Base-by-base conservation (phyloP, 2,113 vertebrate genomes). In the Genyomyrus donnyi region DNA sequence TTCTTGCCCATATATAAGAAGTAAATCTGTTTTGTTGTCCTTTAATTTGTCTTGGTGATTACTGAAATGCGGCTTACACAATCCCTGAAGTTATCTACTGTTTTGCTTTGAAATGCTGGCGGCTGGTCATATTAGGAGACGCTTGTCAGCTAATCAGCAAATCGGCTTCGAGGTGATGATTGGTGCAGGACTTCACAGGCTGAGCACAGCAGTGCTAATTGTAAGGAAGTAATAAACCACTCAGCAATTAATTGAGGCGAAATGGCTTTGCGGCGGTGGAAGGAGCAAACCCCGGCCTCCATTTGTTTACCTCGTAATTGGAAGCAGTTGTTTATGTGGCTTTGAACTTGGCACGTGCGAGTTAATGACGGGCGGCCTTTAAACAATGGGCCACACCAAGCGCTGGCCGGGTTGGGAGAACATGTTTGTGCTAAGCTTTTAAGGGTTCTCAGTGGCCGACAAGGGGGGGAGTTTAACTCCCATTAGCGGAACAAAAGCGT, bases 401-500 rank as follows among this genome's bases (percentile, higher is more conserved):
- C 39, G 17, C 19, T 66, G 56, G 56, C 19, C 21, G 10, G 21
- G 21, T 42, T 88, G 39, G 39, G 56, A 11, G 21, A 88, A 17
- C 9, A 17, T 93, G 92, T 91, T 93, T 92, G 91, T 49, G 87
- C 77, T 92, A 89, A 90, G 70, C 27, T 45, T 88, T 87, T 90
- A 74, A 89, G 66, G 90, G 89, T 88, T 85, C 31, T 50, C 88
- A 66, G 31, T 80, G 74, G 88, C 62, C 0, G n/a, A 45, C 42
- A 31, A 15, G 70, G 58, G 48, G 91, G 90, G 90, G 91, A 92
- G 90, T 93, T 94, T 93, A 94, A 93, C 93, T 93, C 91, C 93
- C 90, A 94, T 94, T 93, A 93, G 89, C 87, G 87, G 89, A 90
- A 94, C 91, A 93, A 94, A 89, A 90, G 88, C 88, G 53, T 77